Evolutionary conservation across 1,140 invertebrate genomes (phyloP), one percentile per base, ranked within the genome.

Genomic region (Drosophila littoralis): DNA sequence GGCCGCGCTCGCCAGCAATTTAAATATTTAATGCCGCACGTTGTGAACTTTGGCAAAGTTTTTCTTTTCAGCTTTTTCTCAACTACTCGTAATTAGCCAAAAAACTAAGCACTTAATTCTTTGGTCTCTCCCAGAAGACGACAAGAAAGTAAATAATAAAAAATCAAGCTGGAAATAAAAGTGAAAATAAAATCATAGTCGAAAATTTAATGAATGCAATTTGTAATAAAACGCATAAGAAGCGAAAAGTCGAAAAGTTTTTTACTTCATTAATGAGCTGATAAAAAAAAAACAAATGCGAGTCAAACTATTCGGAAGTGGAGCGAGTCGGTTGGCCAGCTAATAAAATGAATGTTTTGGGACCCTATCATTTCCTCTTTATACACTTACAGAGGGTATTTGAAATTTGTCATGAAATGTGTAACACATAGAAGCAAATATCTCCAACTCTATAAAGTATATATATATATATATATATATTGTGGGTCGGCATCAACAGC

Each of bases 21-120:
- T 88, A 86, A 88, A 88, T 85, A 79, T 88, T 82, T 64, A 69
- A 86, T 70, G 58, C 75, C 15, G 64, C 59, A 65, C 61, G 48
- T 42, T 65, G 51, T 42, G 38, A 13, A 42, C 46, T 64, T 67
- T 64, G 28, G 46, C 38, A 10, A 65, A n/a, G 55, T 17, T 43
- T 52, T 15, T 10, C 4, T 2, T 52, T 13, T 15, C 33, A 35
- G 9, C 46, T 48, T 28, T 48, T 45, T 33, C 48, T 7, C 35
- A 48, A 48, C 35, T 42, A 58, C 42, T 78, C 61, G 69, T 72
- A 85, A 88, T 85, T 82, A 82, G 67, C 60, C 57, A 63, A 59
- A 54, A 73, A 60, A 52, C 61, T 58, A 58, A 58, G 46, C 72
- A 54, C 42, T 76, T 65, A 36, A 77, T 65, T 74, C 40, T 59